Percentiles rank a stretch among this genome's conserved stretches.
Conservation (phyloP, 2,113 vertebrate species). For the Colossoma macropomum region DNA sequence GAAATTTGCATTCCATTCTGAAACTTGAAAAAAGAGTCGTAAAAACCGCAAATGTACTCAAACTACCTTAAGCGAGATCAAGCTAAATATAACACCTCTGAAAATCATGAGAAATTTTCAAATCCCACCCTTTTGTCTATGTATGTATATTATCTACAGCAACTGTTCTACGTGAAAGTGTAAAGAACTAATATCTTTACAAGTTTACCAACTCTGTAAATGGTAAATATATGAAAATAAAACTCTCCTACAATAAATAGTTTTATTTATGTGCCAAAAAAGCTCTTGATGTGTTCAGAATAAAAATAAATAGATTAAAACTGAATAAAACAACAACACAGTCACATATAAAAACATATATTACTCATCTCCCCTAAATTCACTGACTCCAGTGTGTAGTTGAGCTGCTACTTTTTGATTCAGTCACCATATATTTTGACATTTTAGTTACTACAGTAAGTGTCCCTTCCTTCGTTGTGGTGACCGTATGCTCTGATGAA, state of each 20-base stretch:
- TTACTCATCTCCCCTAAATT: neutral
- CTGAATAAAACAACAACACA: constrained; percentile 11
- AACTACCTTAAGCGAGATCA: neutral
- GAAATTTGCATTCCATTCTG: neutral
- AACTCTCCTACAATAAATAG: constrained; percentile 63
- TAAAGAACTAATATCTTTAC: constrained; percentile 1
- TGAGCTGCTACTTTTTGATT: constrained; percentile 54
- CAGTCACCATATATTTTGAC: constrained; percentile 66
- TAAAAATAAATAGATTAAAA: constrained; percentile 48
- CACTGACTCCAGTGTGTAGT: constrained; percentile 21
- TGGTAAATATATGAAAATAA: constrained; percentile 27
- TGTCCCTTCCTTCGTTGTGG: constrained; percentile 59
- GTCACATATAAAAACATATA: constrained; percentile 32
- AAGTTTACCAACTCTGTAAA: neutral
- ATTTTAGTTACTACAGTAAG: constrained; percentile 68
- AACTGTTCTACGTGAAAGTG: neutral
- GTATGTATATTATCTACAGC: constrained; percentile 4
- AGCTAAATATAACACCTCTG: neutral
- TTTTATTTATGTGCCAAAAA: constrained; percentile 57
- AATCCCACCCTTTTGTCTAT: neutral
- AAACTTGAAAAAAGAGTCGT: neutral
- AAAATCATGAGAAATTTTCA: neutral
- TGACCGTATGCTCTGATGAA: constrained; percentile 63
- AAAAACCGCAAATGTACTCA: neutral
- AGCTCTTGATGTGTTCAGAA: constrained; percentile 52